These are phyloP conservation scores for Atrina japonica DNA, from an alignment of 2,888 invertebrate genomes.

Conservation along the genomic window DNA sequence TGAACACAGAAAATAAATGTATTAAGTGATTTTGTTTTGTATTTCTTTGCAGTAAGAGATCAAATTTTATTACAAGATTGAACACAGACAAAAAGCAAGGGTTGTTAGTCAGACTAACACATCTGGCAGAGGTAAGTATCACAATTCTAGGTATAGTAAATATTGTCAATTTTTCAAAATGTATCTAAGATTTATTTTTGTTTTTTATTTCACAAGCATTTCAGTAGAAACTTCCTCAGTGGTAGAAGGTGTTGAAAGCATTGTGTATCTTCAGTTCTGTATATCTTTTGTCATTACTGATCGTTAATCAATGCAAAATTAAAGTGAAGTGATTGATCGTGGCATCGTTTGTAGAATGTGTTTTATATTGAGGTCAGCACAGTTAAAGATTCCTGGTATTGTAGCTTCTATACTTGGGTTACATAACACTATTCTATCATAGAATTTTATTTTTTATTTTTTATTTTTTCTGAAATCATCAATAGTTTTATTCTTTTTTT, in stretches of 20 bases:
- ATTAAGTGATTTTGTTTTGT: too few species aligned
- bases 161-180: too few species aligned
- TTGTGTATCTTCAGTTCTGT: constrained; percentile 19
- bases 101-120: constrained; percentile 87
- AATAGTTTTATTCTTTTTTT: too few species aligned
- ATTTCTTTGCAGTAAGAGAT: constrained; percentile 86
- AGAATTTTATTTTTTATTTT: too few species aligned
- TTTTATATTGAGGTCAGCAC: background rate
- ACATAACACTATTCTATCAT: too few species aligned
- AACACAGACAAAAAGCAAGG: constrained; percentile 86
- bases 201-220: too few species aligned
- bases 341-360: constrained; percentile 22
- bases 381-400: constrained; percentile 16
- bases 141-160: background rate
- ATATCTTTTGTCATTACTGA: background rate
- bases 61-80: constrained; percentile 91
- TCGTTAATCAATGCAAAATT: background rate
- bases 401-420: constrained; percentile 21
- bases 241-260: too few species aligned
- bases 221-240: too few species aligned
- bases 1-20: too few species aligned
- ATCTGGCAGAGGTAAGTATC: constrained; percentile 88
- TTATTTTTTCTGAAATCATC: too few species aligned
- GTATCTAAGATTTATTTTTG: too few species aligned
- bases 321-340: constrained; percentile 27